phyloP scores from a whole-genome alignment of 2,797 vertebrate species.

The Lacerta agilis region DNA sequence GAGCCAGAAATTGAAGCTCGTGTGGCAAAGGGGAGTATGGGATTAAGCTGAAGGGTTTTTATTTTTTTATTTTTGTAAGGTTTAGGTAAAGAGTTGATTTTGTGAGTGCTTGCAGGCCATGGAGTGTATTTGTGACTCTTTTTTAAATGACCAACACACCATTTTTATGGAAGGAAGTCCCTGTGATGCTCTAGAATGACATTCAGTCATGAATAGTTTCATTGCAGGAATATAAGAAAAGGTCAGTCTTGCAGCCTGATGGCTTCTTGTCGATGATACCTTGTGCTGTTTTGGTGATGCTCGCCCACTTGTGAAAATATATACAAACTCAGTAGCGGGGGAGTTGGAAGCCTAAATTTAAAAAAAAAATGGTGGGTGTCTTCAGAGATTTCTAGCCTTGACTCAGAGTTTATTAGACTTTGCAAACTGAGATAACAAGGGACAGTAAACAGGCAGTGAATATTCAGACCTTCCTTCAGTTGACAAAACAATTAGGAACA shows the following conservation, averaged over 20 bases:
- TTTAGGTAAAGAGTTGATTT: conserved; percentile 80
- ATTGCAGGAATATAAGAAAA: conserved; percentile 54
- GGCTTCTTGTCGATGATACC: conserved; percentile 37
- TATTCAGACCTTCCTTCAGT: conserved; percentile 50
- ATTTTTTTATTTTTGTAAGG: conserved; percentile 63
- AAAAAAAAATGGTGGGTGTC: conserved; percentile 33
- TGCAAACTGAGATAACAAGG: conserved; percentile 48
- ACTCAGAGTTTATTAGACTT: conserved; percentile 55
- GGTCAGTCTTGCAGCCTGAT: conserved; percentile 59
- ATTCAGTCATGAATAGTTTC: conserved; percentile 67
- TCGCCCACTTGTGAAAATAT: conserved; percentile 41
- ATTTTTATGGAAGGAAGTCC: conserved; percentile 61
- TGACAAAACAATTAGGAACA: conserved; percentile 2
- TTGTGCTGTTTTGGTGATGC: conserved; percentile 21
- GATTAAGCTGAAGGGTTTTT: conserved; percentile 70
- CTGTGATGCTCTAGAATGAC: conserved; percentile 55
- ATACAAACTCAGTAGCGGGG: conserved; percentile 19
- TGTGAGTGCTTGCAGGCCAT: conserved; percentile 7
- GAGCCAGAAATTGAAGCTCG: conserved; percentile 89
- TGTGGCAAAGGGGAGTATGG: conserved; percentile 74
- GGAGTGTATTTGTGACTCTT: conserved; percentile 18
- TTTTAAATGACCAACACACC: conserved; percentile 51
- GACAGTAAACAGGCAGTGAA: not conserved
- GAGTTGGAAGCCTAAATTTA: not conserved
- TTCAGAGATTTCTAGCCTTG: conserved; percentile 7